Evolutionary conservation across 2,888 invertebrate genomes (phyloP), one percentile per base, ranked within the genome.

Genomic region (Cylloceria caligata): DNA sequence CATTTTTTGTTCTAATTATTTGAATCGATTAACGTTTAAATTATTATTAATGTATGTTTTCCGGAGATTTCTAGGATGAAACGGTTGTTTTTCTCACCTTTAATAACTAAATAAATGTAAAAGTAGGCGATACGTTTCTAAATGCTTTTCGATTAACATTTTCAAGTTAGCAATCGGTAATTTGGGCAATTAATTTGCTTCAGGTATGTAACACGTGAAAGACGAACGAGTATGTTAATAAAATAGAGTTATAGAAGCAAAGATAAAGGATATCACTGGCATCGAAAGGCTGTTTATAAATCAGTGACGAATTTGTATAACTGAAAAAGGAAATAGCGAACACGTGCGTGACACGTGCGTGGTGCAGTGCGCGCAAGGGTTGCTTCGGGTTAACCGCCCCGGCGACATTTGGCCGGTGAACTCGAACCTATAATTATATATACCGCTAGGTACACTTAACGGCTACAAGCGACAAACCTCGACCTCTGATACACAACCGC

Each of bases 341-440:
- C 90, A 88, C 90, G 90, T 90, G 90, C 84, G 81, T 65, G 87
- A 85, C 91, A 90, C 90, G 90, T 90, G 90, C 87, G 74, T 34
- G 24, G 49, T 84, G 19, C 36, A 57, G 52, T 67, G 13, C 39
- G 71, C 62, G 83, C 71, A 82, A 86, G 87, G 87, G 87, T 87
- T 86, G 82, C 60, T 52, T 80, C 36, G 87, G 90, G 90, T 90
- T 89, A 91, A 91, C 89, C 89, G 82, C 87, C 88, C 83, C 77
- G 82, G 86, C 87, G 89, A 90, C 91, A 91, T 90, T 91, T 90
- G 90, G 90, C 88, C 85, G 84, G 60, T 57, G 62, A 83, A 72
- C 80, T 74, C 81, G 64, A 89, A 88, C 90, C 86, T 88, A 81
- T 88, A 91, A 91, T 91, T 91, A 90, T 85, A 30, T 65, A 36